Evolutionary conservation across 1,140 invertebrate genomes (phyloP), one percentile per base, ranked within the genome.

Genomic region (Hylyphantes graminicola): DNA sequence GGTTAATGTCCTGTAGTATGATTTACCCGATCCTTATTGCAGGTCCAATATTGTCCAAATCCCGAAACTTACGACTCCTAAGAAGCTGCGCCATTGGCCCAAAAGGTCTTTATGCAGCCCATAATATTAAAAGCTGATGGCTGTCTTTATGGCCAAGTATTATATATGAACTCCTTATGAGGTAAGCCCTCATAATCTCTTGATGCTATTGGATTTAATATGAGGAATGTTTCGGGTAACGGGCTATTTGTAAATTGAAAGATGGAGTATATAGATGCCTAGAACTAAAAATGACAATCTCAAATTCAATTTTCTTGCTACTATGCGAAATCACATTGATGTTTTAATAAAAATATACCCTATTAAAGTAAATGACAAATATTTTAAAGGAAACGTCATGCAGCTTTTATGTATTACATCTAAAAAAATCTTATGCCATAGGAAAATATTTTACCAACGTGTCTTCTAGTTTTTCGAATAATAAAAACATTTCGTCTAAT

Each of bases 111-210:
- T 80, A 80, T 80, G 70, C 53, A n/a, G 21, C 65, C 77, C 79
- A 81, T 81, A 81, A 81, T 73, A 73, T 81, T 81, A 72, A 73
- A 55, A 70, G 79, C 61, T 81, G 79, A 81, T 73, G 68, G 68
- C 57, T 51, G 51, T 35, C 67, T 81, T 81, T 81, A 81, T 81
- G 79, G 51, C 21, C 79, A 81, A 67, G 68, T 81, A 17, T 63
- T 78, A 11, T 59, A 81, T 81, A 81, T 81, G 79, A 81, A 57
- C 68, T 57, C 35, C 59, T 53, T 63, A 48, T 53, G 48, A 50
- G 12, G 53, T 55, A 50, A 13, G 15, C 15, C 54, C 19, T 67
- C 54, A 81, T 81, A 81, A 73, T 70, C 79, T 57, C 79, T 73
- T 81, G 55, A 81, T 81, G 72, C 79, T 67, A 81, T 81, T 81